phyloP scores from a whole-genome alignment of 2,888 invertebrate species.

The Mythimna lalbum region DNA sequence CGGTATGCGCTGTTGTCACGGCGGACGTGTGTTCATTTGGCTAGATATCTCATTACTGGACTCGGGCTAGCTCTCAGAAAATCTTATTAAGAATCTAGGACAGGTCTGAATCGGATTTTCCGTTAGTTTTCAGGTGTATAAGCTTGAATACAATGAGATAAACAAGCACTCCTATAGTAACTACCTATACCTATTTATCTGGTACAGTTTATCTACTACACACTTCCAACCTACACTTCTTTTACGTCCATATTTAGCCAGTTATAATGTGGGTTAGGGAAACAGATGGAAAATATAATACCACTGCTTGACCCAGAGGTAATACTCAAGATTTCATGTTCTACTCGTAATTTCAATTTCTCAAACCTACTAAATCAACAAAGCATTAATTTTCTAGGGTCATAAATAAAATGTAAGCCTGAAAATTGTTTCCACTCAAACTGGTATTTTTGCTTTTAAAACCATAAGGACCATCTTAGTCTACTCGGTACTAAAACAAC shows the following conservation, averaged over 20 bases:
- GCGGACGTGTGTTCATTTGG: constrained; percentile 39
- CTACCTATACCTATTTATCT: neutral
- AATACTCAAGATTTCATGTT: no score
- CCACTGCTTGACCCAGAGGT: no score
- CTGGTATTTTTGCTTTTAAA: neutral
- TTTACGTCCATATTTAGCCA: neutral
- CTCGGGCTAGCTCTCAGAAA: neutral
- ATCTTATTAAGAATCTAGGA: neutral
- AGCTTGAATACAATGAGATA: no score
- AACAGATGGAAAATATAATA: neutral
- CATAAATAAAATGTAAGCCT: neutral
- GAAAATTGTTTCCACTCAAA: no score
- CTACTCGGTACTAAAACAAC: neutral
- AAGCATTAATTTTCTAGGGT: neutral
- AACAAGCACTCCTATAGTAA: no score
- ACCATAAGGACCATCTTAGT: no score
- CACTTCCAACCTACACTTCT: neutral
- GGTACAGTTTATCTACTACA: neutral
- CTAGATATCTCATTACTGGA: constrained; percentile 37
- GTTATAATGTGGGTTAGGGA: neutral
- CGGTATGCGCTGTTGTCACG: constrained; percentile 40
- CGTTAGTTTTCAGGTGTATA: neutral
- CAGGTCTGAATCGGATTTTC: constrained; percentile 7
- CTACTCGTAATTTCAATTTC: no score
- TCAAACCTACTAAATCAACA: neutral